Conservation (phyloP, 2,797 vertebrate species). For the Oreortyx pictus region DNA sequence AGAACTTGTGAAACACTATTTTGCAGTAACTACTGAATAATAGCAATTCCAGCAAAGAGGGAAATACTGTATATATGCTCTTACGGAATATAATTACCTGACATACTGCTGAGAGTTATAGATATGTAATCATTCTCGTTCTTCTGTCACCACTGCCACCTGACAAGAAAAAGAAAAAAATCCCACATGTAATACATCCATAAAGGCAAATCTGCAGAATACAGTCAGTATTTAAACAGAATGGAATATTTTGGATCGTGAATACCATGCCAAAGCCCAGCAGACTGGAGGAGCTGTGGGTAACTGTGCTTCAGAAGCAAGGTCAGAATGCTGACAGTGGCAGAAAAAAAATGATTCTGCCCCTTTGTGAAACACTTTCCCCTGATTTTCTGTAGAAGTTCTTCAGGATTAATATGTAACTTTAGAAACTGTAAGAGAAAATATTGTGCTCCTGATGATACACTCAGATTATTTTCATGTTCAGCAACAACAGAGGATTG, state of each 20-base stretch:
- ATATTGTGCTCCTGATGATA: not conserved
- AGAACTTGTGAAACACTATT: not conserved
- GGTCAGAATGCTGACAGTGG: not conserved
- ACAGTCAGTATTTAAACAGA: not conserved
- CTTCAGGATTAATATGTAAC: not conserved
- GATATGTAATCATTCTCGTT: conserved; percentile 80
- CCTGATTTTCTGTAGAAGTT: not conserved
- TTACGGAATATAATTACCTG: conserved; percentile 73
- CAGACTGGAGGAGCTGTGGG: not conserved
- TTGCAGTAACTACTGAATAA: not conserved
- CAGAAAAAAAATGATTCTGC: not conserved
- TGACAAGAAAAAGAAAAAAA: conserved; percentile 57
- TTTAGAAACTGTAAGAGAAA: not conserved
- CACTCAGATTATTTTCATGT: not conserved
- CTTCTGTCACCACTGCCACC: conserved; percentile 71
- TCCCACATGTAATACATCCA: not conserved
- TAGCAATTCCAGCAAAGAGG: not conserved
- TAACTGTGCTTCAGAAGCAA: not conserved
- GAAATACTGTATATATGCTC: not conserved
- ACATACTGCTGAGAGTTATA: conserved; percentile 85
- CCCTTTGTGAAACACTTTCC: not conserved
- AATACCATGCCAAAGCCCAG: not conserved
- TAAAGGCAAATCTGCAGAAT: not conserved
- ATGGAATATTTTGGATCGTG: not conserved
- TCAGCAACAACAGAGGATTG: not conserved